A percentile compares a stretch with the other conserved stretches of the same genome.
phyloP scores from a whole-genome alignment of 2,797 vertebrate genomes.

The Acanthurus lineatus region DNA sequence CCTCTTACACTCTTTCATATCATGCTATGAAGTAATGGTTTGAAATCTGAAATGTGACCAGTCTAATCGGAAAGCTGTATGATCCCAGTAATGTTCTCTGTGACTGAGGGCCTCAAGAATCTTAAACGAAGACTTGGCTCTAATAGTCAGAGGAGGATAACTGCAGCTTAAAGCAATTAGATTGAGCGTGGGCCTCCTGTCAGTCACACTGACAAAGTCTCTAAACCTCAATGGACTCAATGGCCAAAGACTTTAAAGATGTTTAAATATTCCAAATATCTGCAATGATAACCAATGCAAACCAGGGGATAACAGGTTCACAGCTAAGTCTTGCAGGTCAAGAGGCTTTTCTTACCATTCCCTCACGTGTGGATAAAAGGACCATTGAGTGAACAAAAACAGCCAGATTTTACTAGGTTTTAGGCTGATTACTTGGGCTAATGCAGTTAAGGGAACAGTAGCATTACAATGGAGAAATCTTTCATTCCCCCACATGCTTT shows the following conservation, averaged over 20 bases:
- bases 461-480: constrained; percentile 30
- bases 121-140: constrained; percentile 28
- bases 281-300: constrained; percentile 44
- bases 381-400: constrained; percentile 43
- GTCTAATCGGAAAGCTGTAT: not conserved
- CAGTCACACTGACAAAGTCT: constrained; percentile 29
- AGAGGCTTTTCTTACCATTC: constrained; percentile 60
- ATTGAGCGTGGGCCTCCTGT: constrained; percentile 30
- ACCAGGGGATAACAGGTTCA: constrained; percentile 35
- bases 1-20: not conserved
- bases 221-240: constrained; percentile 23
- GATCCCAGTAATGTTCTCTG: constrained; percentile 8
- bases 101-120: constrained; percentile 11
- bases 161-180: constrained; percentile 31
- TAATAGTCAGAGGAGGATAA: constrained; percentile 31
- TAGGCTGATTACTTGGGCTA: constrained; percentile 53
- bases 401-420: constrained; percentile 38
- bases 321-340: constrained; percentile 41
- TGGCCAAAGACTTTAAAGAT: constrained; percentile 34
- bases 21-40: not conserved
- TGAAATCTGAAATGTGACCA: not conserved
- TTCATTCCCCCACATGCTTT: constrained; percentile 5
- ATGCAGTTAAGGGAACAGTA: constrained; percentile 18
- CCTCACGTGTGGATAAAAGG: constrained; percentile 61
- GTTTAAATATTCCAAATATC: constrained; percentile 53